Base-by-base conservation (phyloP, 2,797 vertebrate genomes). In the Avahi laniger region DNA sequence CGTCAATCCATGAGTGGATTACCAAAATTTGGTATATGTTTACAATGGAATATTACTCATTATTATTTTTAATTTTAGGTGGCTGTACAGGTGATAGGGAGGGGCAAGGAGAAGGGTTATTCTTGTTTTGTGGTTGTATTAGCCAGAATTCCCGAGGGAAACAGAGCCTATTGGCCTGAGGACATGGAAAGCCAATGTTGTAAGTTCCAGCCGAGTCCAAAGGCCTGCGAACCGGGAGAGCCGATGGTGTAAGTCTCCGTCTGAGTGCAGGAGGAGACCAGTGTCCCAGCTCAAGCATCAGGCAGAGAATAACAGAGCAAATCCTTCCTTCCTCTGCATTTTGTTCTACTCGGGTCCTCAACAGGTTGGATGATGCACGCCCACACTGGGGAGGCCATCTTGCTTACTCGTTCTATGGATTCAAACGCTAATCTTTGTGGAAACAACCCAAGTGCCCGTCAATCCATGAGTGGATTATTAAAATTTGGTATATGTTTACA, bases 371-470 rank as follows among this genome's bases (percentile, higher is more conserved):
- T 12, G 3, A 13, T n/a, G 13, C 12, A 4, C 7, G 4, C 4
- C 18, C 15, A 8, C n/a, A 0, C 4, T 30, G 10, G n/a, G 14
- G 11, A 6, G 3, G 33, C 7, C 9, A 48, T 38, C 2, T 38
- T 54, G 20, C 41, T 41, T 26, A 59, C 28, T 72, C n/a, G 63
- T 20, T 30, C 17, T 13, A 5, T 57, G n/a, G 33, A 43, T 26
- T 24, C 26, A 50, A 26, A 59, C 4, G 15, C 30, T 57, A 14
- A 26, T 46, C 22, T 61, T 11, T 43, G 43, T 43, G 43, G 43
- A 43, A 43, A 43, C 7, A 43, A 43, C 43, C 43, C 43, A 43
- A 43, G 43, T 43, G 43, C 43, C 43, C 8, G 43, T 43, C 43
- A 43, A 43, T 43, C 43, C 43, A 43, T 43, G 43, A 43, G 43